Evolutionary conservation across 2,888 invertebrate genomes (phyloP).

Genomic region (Cheiracanthium punctorium): DNA sequence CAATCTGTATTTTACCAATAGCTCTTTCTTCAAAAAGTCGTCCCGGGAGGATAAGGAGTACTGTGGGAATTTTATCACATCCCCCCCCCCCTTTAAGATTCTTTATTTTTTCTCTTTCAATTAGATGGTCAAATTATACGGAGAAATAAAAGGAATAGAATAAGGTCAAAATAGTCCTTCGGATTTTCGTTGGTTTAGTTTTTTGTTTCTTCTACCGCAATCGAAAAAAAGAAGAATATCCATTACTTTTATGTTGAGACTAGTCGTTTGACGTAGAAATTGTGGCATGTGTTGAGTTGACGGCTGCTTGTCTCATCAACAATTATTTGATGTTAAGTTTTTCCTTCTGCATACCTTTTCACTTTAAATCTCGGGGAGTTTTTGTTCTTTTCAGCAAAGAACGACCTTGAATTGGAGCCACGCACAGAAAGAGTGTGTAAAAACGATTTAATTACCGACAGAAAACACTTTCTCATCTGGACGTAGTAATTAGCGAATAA

Average conservation of each 20-base stretch:
- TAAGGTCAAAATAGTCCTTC: background rate
- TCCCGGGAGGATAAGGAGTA: background rate
- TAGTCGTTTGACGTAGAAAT: constrained; percentile 22
- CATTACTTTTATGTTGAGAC: background rate
- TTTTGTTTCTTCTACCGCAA: background rate
- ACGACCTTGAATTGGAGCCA: background rate
- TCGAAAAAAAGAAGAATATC: background rate
- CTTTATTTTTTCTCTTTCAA: constrained; percentile 10
- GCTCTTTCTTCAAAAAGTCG: no score
- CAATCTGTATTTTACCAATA: constrained; percentile 25
- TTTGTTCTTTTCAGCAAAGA: background rate
- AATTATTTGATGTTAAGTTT: background rate
- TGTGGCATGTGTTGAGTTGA: constrained; percentile 22
- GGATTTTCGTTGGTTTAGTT: background rate
- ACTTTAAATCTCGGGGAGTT: background rate
- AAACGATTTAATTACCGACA: constrained; percentile 1
- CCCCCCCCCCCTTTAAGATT: no score
- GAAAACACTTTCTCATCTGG: background rate
- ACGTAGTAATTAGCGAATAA: background rate
- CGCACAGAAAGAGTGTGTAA: background rate
- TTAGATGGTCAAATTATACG: constrained; percentile 14
- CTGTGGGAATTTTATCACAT: background rate
- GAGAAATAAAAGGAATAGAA: background rate
- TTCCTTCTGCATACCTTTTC: background rate
- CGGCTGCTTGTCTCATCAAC: constrained; percentile 12